Evolutionary conservation across 2,888 invertebrate genomes (phyloP).

Genomic region (Hirtodrosophila trivittata): DNA sequence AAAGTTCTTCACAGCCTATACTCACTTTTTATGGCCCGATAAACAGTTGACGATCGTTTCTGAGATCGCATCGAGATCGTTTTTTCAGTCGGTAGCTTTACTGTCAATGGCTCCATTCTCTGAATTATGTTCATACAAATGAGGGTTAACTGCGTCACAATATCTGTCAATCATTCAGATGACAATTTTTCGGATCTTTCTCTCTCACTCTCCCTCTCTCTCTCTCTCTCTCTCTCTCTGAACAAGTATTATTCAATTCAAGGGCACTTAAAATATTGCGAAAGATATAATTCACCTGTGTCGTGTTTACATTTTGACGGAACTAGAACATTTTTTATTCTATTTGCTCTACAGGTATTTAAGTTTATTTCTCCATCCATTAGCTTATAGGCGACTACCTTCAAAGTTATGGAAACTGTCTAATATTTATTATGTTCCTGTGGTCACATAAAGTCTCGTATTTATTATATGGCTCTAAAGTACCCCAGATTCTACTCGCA

Average conservation of each 20-base stretch:
- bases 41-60: constrained; percentile 33
- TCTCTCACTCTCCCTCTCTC: background rate
- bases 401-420: no score
- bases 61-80: no score
- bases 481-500: no score
- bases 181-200: background rate
- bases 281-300: constrained; percentile 30
- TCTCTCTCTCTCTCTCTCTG: background rate
- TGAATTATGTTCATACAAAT: constrained; percentile 20
- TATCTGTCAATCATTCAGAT: no score
- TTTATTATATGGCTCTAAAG: no score
- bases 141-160: constrained; percentile 6
- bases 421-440: no score
- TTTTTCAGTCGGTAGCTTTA: background rate
- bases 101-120: constrained; percentile 12
- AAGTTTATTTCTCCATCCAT: no score
- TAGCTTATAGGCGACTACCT: no score
- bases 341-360: no score
- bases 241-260: constrained; percentile 9
- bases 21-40: constrained; percentile 33
- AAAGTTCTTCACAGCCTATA: constrained; percentile 25
- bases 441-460: no score
- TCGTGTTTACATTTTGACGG: constrained; percentile 34
- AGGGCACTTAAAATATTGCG: constrained; percentile 38
- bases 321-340: constrained; percentile 5